These are phyloP conservation scores for Myanophis thanlyinensis DNA, from an alignment of 2,113 vertebrate species.

Conservation along the genomic window DNA sequence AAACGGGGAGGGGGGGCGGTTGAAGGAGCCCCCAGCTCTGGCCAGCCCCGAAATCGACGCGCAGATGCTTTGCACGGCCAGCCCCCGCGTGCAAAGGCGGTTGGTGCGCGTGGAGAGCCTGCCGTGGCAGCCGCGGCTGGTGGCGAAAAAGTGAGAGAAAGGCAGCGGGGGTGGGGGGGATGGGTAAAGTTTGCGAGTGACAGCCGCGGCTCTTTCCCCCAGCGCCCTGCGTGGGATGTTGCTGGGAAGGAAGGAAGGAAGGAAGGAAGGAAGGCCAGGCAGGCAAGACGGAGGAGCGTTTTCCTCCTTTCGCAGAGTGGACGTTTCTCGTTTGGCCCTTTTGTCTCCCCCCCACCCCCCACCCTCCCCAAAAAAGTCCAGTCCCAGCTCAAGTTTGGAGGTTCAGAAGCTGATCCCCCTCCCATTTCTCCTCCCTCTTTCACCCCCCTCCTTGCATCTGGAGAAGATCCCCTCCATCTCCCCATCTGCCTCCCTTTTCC, in stretches of 20 bases:
- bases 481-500: neutral
- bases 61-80: neutral
- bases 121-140: no score
- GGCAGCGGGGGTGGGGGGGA: rapidly evolving
- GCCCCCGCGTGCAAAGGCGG: no score
- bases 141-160: neutral
- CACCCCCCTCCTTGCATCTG: no score
- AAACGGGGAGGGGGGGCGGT: neutral
- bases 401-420: neutral
- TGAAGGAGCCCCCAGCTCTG: no score
- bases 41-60: neutral
- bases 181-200: neutral
- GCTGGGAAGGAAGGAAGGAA: neutral
- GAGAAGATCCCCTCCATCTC: neutral
- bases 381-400: neutral
- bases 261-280: neutral
- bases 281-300: neutral
- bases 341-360: no score
- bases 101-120: neutral
- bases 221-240: no score
- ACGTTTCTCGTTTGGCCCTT: no score
- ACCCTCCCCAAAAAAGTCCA: neutral
- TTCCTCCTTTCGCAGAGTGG: no score
- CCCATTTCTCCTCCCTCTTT: neutral
- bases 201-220: no score